Conservation (phyloP, 2,797 vertebrate genomes). For the Microhierax caerulescens region DNA sequence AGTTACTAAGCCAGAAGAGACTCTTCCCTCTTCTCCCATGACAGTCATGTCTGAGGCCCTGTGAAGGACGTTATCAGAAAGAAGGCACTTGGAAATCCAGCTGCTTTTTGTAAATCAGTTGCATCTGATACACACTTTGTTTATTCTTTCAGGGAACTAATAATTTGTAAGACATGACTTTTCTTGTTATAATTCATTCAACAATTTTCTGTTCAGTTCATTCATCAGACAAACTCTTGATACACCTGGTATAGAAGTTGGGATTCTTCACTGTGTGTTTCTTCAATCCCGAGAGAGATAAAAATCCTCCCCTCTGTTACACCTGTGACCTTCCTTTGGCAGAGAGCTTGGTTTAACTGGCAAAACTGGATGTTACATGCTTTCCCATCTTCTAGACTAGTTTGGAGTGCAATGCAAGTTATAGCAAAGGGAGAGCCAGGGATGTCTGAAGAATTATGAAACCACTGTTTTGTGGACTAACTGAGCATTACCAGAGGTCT, state of each 20-base stretch:
- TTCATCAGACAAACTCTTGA: not conserved
- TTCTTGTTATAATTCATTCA: not conserved
- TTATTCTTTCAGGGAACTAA: not conserved
- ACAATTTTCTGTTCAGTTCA: not conserved
- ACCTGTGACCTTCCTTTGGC: not conserved
- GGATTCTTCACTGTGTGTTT: not conserved
- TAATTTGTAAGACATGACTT: not conserved
- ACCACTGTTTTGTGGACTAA: not conserved
- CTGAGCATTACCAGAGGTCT: not conserved
- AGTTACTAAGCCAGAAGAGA: not conserved
- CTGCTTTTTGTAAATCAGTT: not conserved
- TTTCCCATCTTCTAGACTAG: not conserved
- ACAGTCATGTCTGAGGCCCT: not conserved
- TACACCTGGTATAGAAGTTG: not conserved
- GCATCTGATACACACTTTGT: not conserved
- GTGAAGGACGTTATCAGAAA: not conserved
- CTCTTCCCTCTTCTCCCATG: not conserved
- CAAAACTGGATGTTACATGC: accelerated
- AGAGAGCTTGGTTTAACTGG: not conserved
- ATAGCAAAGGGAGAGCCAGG: not conserved
- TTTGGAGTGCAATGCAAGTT: not conserved
- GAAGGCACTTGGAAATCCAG: not conserved
- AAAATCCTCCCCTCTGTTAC: not conserved
- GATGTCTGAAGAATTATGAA: not conserved
- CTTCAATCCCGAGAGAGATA: not conserved